Base-by-base conservation (phyloP, 2,888 invertebrate species). In the Eupithecia insigniata region DNA sequence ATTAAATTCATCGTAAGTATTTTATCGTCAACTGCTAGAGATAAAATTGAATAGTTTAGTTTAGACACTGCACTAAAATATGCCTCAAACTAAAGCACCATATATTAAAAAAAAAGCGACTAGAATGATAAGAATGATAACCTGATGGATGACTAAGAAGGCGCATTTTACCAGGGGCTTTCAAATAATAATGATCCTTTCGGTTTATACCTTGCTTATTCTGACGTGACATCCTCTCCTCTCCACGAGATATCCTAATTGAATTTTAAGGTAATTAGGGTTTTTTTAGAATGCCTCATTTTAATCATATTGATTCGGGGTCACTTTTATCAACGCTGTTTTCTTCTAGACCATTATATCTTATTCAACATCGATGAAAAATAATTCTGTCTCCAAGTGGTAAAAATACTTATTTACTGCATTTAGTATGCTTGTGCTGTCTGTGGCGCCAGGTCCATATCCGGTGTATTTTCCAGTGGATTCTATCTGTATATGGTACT, bases 401-500 rank as follows among this genome's bases (percentile, higher is more conserved):
- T 28, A 58, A 32, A 61, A 32, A 18, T 32, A 34, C n/a, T 60
- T 30, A 60, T 30, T 16, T 60, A 30, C 18, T 60, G 12, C 10
- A 32, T n/a, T 62, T 64, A 64, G 36, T 64, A 64, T 64, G 34
- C 64, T n/a, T 34, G 36, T 32, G 34, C 6, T 7, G 64, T 64
- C 22, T 64, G 14, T 16, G 36, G 64, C 64, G 34, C 36, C 64
- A 36, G 2, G 7, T n/a, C 64, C 64, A 36, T 64, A 64, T 39
- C 64, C 64, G 64, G 34, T 64, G n/a, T 16, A 39, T 36, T 34
- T 36, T 64, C 36, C 14, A 36, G 64, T 26, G 36, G 5, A 32
- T 34, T 64, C 14, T 36, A 34, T 39, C 64, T 22, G 14, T 64
- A 34, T 64, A 64, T 39, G 26, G 64, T 39, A 26, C 4, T 26